phyloP scores from a whole-genome alignment of 2,797 vertebrate genomes.

The Phataginus tricuspis region DNA sequence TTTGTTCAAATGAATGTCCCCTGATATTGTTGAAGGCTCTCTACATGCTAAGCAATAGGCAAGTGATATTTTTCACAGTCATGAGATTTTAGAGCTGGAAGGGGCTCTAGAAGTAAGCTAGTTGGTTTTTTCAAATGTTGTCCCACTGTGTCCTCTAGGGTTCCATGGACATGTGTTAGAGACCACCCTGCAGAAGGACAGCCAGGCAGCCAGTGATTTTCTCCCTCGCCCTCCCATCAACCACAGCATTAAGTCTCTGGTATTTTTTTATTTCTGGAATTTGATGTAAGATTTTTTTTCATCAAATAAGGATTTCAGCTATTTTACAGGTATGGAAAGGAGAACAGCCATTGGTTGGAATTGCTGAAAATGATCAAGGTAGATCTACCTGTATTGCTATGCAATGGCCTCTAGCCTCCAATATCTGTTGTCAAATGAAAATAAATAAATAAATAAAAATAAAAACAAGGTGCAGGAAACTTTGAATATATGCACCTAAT shows the following conservation, averaged over 20 bases:
- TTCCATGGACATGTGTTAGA: neutral
- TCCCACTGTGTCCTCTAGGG: neutral
- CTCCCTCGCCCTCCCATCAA: neutral
- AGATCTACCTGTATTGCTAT: neutral
- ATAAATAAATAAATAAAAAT: too few species aligned
- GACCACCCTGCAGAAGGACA: neutral
- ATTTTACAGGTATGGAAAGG: neutral
- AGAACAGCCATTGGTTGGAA: neutral
- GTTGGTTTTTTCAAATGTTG: neutral
- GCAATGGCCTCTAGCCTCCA: neutral
- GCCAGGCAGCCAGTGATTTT: neutral
- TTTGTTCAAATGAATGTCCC: conserved; percentile 6
- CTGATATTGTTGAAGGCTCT: neutral
- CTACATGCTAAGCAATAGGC: neutral
- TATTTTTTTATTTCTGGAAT: neutral
- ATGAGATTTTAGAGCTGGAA: neutral
- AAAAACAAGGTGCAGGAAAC: neutral
- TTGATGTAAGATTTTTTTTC: neutral
- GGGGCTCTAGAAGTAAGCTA: neutral
- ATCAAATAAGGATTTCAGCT: neutral
- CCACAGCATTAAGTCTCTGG: neutral
- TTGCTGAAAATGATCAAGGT: neutral
- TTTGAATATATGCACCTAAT: neutral
- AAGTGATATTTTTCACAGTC: neutral
- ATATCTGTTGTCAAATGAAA: neutral